Evolutionary conservation across 2,113 vertebrate genomes (phyloP).

Genomic region (Triplophysa tibetana): DNA sequence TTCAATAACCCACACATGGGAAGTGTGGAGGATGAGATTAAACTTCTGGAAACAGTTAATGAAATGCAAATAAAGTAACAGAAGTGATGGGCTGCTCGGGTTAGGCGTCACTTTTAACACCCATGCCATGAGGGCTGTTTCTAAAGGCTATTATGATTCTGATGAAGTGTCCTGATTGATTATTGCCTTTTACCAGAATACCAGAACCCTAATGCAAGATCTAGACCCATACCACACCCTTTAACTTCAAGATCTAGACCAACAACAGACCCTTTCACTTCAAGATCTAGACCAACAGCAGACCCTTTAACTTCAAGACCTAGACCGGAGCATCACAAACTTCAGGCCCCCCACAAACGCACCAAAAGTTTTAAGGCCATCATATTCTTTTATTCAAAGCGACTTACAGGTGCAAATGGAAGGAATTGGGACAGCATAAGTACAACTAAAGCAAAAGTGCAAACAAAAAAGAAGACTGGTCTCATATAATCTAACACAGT

Average conservation of each 20-base stretch:
- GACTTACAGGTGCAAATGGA: too few relatives aligned
- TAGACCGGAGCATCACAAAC: not conserved
- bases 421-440: too few relatives aligned
- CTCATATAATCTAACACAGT: too few relatives aligned
- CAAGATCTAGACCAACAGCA: too few relatives aligned
- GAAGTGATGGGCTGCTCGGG: constrained; percentile 29
- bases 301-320: too few relatives aligned
- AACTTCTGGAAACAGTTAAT: constrained; percentile 50
- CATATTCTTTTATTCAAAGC: too few relatives aligned
- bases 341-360: too few relatives aligned
- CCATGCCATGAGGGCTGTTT: not conserved
- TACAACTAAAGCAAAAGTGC: too few relatives aligned
- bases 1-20: constrained; percentile 65
- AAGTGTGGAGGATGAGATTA: constrained; percentile 74
- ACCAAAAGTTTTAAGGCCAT: too few relatives aligned
- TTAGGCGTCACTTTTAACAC: not conserved
- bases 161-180: not conserved
- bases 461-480: too few relatives aligned
- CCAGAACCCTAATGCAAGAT: not conserved
- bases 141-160: not conserved
- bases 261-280: too few relatives aligned
- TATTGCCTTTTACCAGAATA: not conserved
- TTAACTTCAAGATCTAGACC: not conserved
- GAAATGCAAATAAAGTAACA: constrained; percentile 52
- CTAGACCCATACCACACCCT: not conserved